Evolutionary conservation across 2,113 vertebrate genomes (phyloP).

Genomic region (Anser brachyrhynchus): DNA sequence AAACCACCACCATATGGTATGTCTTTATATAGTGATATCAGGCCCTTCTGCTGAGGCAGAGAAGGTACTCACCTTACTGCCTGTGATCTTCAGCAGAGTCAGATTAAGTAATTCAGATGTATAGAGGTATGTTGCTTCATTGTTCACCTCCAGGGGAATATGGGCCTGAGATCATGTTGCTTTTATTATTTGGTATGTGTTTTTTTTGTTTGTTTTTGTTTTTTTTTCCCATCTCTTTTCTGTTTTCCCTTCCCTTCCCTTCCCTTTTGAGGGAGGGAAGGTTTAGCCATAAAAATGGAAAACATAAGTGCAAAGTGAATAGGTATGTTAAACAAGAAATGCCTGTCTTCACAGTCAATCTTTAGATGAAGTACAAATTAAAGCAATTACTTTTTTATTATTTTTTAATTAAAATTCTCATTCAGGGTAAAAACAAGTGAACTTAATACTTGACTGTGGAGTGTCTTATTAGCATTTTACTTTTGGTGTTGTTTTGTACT

Average conservation of each 20-base stretch:
- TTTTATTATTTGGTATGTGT: not conserved
- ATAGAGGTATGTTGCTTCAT: not conserved
- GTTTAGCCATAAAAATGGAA: not conserved
- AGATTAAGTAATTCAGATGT: not conserved
- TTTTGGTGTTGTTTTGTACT: not conserved
- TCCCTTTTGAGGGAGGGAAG: rapidly evolving
- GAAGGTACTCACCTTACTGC: not conserved
- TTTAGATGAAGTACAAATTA: not conserved
- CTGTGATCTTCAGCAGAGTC: not conserved
- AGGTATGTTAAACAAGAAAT: not conserved
- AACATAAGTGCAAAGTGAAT: not conserved
- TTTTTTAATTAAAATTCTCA: not conserved
- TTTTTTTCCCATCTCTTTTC: not conserved
- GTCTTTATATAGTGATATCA: not conserved
- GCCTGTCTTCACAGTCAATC: not conserved
- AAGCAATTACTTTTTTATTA: not conserved
- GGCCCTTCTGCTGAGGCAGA: not conserved
- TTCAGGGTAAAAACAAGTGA: not conserved
- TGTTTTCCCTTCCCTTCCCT: not conserved
- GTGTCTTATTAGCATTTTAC: not conserved
- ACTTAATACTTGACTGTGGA: not conserved
- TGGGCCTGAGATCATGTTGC: not conserved
- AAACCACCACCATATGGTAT: not conserved
- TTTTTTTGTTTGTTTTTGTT: too few species aligned
- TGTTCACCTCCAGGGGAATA: rapidly evolving